Evolutionary conservation across 2,888 invertebrate genomes (phyloP), one percentile per base, ranked within the genome.

Genomic region (Mesoligia furuncula): DNA sequence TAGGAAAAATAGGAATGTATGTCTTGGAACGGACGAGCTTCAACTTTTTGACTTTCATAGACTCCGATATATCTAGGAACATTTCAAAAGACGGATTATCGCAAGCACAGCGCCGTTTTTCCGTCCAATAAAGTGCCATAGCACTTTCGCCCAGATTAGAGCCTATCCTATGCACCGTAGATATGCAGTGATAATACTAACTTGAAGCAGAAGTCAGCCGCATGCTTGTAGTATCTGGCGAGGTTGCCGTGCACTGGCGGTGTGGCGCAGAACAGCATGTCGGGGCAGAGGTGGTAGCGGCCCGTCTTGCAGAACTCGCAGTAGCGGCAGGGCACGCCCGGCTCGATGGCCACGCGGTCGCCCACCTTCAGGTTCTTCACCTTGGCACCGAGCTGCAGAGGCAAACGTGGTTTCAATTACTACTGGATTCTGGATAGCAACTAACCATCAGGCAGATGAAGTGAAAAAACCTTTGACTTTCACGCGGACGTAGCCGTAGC

Each of bases 291-390:
- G 95, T 99, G 99, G 96, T 99, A 99, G 79, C 97, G 97, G 62
- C 99, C 99, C 0, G 96, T 97, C 95, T 99, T 99, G 96, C 99
- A 99, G 93, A 97, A 98, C 65, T 97, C 97, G 93, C 99, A 99
- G 73, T 95, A 95, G 75, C 99, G 97, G 91, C 99, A 99, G 5
- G 98, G 98, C 78, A 99, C 98, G 15, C 99, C 99, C 0, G 99
- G 99, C 95, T 99, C 99, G 86, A 99, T 98, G 2, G 99, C 99
- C 7, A 99, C 99, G 85, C 99, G 97, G 95, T 99, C 99, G 3
- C 99, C 99, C 91, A 97, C 95, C 95, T 98, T 97, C 13, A 98
- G 94, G 92, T 97, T 94, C 89, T 97, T 98, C 0, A 98, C 98
- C 86, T 97, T 97, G 39, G 95, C 85, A 5, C 97, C 97, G 5